Evolutionary conservation across 2,888 invertebrate genomes (phyloP), one percentile per base, ranked within the genome.

Genomic region (Calliscelio sp.): DNA sequence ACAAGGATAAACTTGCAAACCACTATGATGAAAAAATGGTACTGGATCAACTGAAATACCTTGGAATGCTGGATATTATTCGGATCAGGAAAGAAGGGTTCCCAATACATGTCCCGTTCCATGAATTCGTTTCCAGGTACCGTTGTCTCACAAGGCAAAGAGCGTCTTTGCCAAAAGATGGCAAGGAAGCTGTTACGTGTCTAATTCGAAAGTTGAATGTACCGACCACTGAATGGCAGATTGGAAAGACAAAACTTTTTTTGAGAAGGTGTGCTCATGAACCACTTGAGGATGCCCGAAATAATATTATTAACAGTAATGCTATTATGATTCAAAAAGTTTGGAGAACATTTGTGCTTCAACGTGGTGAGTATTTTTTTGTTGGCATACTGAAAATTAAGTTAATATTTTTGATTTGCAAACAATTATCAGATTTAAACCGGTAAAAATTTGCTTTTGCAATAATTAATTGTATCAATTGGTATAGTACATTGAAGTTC

Each of bases 31-130:
- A 96, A 78, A 95, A 95, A 73, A 94, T 98, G 78, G 98, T 98
- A 1, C 93, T 97, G 87, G 97, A 98, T 90, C 98, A 98, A 93
- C 94, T 98, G 63, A 96, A 96, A 89, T 98, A 98, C 94, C 94
- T 98, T 83, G 98, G 98, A 82, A 98, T 98, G 97, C 94, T 98
- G 92, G 98, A 98, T 93, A 98, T 98, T 87, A 98, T 98, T 88
- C 95, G 97, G 85, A 98, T 98, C 86, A 94, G 98, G 5, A 96
- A 97, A 89, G 98, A 98, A 92, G 98, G 98, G 3, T 98, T 96
- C 93, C 98, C 98, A 0, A 95, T 98, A 86, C 98, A 98, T 91
- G 94, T 97, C 93, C 94, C 95, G 25, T 96, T 97, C 90, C 94
- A 95, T 71, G 96, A 96, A 87, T 98, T 98, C 93, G 94, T 96